Evolutionary conservation across 2,113 vertebrate genomes (phyloP).

Genomic region (Zosterops lateralis): DNA sequence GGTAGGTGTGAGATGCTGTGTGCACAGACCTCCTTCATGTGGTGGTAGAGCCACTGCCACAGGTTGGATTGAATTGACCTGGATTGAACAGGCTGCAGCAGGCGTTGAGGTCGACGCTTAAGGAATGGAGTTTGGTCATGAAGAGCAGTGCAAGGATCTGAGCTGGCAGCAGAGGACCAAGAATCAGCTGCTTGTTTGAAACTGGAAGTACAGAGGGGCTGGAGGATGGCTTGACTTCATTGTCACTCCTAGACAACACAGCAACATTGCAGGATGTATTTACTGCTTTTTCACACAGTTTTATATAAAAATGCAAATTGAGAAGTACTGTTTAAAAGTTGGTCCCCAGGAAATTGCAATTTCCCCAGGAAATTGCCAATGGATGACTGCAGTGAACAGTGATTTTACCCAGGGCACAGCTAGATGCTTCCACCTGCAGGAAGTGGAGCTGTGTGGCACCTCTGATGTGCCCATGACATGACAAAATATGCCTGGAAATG

Average conservation of each 20-base stretch:
- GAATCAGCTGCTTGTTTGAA: not conserved
- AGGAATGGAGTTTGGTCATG: not conserved
- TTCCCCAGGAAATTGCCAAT: not conserved
- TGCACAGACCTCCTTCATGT: accelerated
- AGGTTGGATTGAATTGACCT: not conserved
- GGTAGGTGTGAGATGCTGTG: not conserved
- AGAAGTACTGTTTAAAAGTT: not conserved
- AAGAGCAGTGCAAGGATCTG: not conserved
- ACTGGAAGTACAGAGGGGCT: not conserved
- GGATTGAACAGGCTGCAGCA: too few species aligned
- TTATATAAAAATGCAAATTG: not conserved
- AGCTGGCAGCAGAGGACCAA: not conserved
- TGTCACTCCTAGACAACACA: not conserved
- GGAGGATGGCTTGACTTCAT: not conserved
- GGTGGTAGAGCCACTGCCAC: not conserved
- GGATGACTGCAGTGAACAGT: not conserved
- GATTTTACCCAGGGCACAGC: not conserved
- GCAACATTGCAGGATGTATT: not conserved
- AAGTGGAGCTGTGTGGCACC: not conserved
- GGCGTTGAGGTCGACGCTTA: too few species aligned
- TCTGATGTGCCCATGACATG: too few species aligned
- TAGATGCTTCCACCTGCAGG: not conserved
- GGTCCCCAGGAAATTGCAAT: too few species aligned
- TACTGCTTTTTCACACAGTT: not conserved
- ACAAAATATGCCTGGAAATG: accelerated